Base-by-base conservation (phyloP, 2,797 vertebrate genomes). In the Stomatorhinus walkeri region DNA sequence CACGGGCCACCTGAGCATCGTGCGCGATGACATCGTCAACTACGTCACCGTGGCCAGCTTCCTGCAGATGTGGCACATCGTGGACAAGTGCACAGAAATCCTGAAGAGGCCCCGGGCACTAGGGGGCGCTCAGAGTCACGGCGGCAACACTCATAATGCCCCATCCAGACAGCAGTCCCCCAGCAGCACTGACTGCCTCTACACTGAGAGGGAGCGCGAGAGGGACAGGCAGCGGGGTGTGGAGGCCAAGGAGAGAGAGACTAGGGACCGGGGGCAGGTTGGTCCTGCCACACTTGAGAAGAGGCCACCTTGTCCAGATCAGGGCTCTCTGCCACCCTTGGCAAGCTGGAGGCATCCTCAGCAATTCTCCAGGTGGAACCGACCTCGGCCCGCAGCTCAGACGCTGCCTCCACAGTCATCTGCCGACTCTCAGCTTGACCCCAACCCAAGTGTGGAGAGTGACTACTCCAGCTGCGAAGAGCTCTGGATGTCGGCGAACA, bases 31-130 rank as follows among this genome's bases (percentile, higher is more conserved):
- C 90, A 90, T 99, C 0, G 97, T 99, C 85, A 98, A 97, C 94
- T 97, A 98, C 24, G 94, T 98, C 90, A 98, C 98, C 0, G 97
- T 99, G 91, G 98, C 97, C 32, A 98, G 97, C 84, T 98, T 98
- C 91, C 97, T 99, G 0, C 98, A 99, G 93, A 98, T 99, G 98
- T 99, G 98, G 98, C 98, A 99, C 93, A 97, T 99, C 0, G 98
- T 99, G 89, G 97, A 99, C 92, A 98, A 98, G 91, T 98, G 98
- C 94, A 98, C 98, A 0, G 98, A 98, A 93, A 97, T 98, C 91
- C 95, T 98, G 0, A 96, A 96, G 48, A 90, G 96, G 89, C 92
- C 95, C 0, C 93, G 96, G 89, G 90, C 94, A 49, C 59, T 61
- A 43, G 16, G 90, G 87, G 22, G 76, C 91, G 0, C 76, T 12